Base-by-base conservation (phyloP, 2,888 invertebrate species). In the Lasioglossum morio region DNA sequence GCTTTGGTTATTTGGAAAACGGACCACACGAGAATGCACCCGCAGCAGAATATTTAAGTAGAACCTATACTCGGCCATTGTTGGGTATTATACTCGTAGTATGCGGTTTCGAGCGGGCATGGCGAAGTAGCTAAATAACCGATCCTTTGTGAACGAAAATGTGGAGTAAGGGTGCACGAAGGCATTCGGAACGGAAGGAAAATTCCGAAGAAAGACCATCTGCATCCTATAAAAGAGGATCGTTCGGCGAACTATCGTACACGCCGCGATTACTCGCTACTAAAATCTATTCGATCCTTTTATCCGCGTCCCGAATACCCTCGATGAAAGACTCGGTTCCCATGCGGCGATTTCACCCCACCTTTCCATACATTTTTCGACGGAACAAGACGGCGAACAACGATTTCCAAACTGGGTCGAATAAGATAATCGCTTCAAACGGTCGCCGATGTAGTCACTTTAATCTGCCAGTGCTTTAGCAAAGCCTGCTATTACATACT, bases 251-350 rank as follows among this genome's bases (percentile, higher is more conserved):
- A 77, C 73, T 70, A 74, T 77, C 79, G 72, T 72, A 57, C 84
- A 43, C 69, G 48, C 43, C 74, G n/a, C 77, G 85, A 85, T 84
- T 84, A 85, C 76, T 84, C 57, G 79, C 79, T 84, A 79, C 84
- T 79, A 79, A 85, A 84, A 85, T 84, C 84, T 76, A 79, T 77
- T 77, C 77, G 79, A 84, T 85, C 77, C 79, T 85, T 84, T 84
- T 84, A 74, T 79, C 84, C 85, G 72, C 79, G 77, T 60, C 70
- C 80, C 40, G 85, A 85, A 85, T 84, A 84, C 77, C 27, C 72
- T 30, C 79, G 69, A 83, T 74, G 79, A 79, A 77, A 74, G 77
- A 79, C 79, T 79, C 77, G 79, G 27, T 79, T 57, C 53, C 76
- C 70, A 72, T 27, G 79, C 70, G 66, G 8, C 72, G 79, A 82